Conservation (phyloP, 2,888 invertebrate species). For the Quadriops clusia region DNA sequence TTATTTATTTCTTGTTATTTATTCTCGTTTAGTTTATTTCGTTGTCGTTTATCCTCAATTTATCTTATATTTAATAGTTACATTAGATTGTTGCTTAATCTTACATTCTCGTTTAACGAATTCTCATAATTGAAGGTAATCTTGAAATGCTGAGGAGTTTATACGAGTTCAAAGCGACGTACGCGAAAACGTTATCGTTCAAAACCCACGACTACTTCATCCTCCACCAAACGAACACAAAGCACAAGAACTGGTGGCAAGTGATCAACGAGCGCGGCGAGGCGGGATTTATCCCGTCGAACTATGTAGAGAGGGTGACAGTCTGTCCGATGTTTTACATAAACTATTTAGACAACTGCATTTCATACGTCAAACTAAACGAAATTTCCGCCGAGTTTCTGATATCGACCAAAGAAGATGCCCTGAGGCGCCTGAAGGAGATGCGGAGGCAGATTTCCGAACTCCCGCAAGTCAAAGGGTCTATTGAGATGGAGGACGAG, state of each 20-base stretch:
- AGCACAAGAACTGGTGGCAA: constrained; percentile 82
- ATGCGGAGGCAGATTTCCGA: constrained; percentile 50
- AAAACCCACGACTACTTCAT: constrained; percentile 69
- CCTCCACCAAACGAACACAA: constrained; percentile 64
- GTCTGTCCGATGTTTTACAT: constrained; percentile 60
- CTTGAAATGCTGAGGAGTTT: constrained; percentile 73
- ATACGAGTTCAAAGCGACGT: constrained; percentile 74
- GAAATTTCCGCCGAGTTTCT: constrained; percentile 23
- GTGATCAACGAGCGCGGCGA: constrained; percentile 72
- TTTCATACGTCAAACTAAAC: constrained; percentile 35
- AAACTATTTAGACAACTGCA: constrained; percentile 59
- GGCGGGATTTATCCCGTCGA: constrained; percentile 76
- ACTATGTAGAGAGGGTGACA: constrained; percentile 70
- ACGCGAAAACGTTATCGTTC: constrained; percentile 73
- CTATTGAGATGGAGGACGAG: constrained; percentile 24
- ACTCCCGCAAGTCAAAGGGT: constrained; percentile 24
- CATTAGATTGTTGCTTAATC: too few species aligned
- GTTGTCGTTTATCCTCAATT: too few species aligned
- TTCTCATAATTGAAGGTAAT: constrained; percentile 47
- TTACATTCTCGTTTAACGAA: too few species aligned
- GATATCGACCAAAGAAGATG: constrained; percentile 47
- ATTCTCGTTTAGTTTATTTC: too few species aligned
- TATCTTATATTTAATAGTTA: too few species aligned
- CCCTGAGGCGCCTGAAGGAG: constrained; percentile 47
- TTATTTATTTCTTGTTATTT: too few species aligned